Base-by-base conservation (phyloP, 2,888 invertebrate genomes). In the Xestobium rufovillosum region DNA sequence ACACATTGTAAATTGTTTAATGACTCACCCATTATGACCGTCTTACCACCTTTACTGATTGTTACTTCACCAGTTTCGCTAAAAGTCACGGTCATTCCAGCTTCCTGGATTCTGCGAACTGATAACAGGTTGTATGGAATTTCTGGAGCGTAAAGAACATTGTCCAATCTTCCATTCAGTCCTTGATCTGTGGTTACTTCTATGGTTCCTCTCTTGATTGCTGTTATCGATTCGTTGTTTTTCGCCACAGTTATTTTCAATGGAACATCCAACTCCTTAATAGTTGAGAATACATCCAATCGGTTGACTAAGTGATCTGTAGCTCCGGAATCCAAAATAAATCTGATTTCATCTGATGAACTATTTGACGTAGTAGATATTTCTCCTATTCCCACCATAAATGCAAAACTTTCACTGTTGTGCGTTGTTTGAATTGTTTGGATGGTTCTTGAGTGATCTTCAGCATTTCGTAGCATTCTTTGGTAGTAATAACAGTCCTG, bases 91-190 rank as follows among this genome's bases (percentile, higher is more conserved):
- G 44, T 48, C 46, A 56, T 49, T 10, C 53, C 55, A 25, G 49
- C 45, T 32, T 51, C 30, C 33, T 48, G 46, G 44, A 55, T 52
- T 29, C 37, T 50, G 34, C 36, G 36, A 25, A 57, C 55, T 2
- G 56, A 56, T 4, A 56, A 36, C 12, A 56, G 37, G 36, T 59
- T 57, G 39, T 56, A 47, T 27, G 55, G 53, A 3, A 50, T 44
- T 16, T 60, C 56, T 9, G 45, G 31, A 33, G 53, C 53, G 38
- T 44, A 60, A 3, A 60, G 47, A 3, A 53, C 46, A 14, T 47
- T 30, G 14, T 49, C 38, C 9, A 50, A 34, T 8, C 27, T 19
- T 26, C 43, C 46, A 17, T 34, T n/a, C 3, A 41, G 14, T 14
- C 50, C 50, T 17, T 42, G 38, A 27, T 55, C 44, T 34, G 47